Evolutionary conservation across 2,113 vertebrate genomes (phyloP).

Genomic region (Spermophilus dauricus): DNA sequence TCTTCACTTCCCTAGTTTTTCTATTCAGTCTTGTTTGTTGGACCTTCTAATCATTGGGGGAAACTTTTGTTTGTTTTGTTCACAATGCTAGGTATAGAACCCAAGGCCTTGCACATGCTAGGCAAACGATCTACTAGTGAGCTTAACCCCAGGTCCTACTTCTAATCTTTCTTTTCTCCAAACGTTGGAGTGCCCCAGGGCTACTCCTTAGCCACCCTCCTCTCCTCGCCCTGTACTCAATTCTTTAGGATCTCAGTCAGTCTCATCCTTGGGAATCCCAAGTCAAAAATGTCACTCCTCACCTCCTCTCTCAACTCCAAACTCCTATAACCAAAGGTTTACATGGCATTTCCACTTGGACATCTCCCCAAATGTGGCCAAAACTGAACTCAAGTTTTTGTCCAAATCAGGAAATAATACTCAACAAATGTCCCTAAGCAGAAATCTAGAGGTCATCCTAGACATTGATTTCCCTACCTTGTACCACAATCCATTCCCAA

Average conservation of each 20-base stretch:
- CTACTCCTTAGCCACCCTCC: neutral
- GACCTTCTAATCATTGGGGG: no score
- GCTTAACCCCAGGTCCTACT: no score
- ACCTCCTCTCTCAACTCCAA: neutral
- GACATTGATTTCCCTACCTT: neutral
- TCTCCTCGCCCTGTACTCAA: neutral
- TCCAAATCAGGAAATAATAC: constrained; percentile 5
- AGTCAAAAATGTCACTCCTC: neutral
- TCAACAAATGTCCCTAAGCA: neutral
- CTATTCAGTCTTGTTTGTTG: neutral
- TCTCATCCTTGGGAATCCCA: neutral
- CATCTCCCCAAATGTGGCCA: neutral
- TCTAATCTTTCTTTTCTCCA: constrained; percentile 20
- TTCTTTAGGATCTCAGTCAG: neutral
- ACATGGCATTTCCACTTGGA: neutral
- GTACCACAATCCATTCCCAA: neutral
- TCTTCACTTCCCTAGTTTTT: neutral
- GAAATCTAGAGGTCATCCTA: constrained; percentile 3
- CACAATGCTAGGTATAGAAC: no score
- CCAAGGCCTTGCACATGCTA: no score
- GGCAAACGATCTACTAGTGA: no score
- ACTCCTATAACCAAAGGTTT: neutral
- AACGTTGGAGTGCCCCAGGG: neutral
- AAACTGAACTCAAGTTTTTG: constrained; percentile 7
- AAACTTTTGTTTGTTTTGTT: no score